A percentile compares a stretch with the other conserved stretches of the same genome.
These are phyloP conservation scores for Melieria crassipennis DNA, from an alignment of 2,888 invertebrate species.

Conservation along the genomic window DNA sequence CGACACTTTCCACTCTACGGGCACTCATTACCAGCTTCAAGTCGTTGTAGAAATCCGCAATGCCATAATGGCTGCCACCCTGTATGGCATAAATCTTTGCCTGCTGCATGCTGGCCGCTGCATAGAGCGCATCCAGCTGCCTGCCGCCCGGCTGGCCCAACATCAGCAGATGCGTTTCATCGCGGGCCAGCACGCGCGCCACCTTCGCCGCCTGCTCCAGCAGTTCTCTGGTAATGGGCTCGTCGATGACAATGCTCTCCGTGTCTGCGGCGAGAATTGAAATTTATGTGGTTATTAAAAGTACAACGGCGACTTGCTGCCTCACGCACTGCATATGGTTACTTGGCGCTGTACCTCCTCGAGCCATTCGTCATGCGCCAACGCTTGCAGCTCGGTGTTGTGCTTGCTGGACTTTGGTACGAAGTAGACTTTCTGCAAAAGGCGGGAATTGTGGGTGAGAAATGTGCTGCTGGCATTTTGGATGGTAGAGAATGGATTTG, in stretches of 20 bases:
- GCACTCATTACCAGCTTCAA: conserved; percentile 73
- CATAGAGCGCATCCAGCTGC: conserved; percentile 79
- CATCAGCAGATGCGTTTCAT: conserved; percentile 65
- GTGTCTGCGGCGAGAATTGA: conserved; percentile 67
- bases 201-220: conserved; percentile 73
- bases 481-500: too few species aligned
- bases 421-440: conserved; percentile 60
- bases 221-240: conserved; percentile 75
- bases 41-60: conserved; percentile 79
- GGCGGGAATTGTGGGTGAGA: background rate
- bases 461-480: conserved; percentile 20
- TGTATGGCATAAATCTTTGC: conserved; percentile 70
- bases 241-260: conserved; percentile 72
- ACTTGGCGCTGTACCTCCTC: conserved; percentile 72
- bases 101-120: conserved; percentile 78
- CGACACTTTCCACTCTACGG: background rate
- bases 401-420: conserved; percentile 53
- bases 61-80: conserved; percentile 69
- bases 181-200: conserved; percentile 72
- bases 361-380: conserved; percentile 72
- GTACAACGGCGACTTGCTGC: background rate
- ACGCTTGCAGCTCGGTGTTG: conserved; percentile 59
- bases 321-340: conserved; percentile 72
- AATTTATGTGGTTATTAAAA: background rate
- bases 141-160: conserved; percentile 85